Conservation (phyloP, 2,113 vertebrate species). For the Zapornia atra region DNA sequence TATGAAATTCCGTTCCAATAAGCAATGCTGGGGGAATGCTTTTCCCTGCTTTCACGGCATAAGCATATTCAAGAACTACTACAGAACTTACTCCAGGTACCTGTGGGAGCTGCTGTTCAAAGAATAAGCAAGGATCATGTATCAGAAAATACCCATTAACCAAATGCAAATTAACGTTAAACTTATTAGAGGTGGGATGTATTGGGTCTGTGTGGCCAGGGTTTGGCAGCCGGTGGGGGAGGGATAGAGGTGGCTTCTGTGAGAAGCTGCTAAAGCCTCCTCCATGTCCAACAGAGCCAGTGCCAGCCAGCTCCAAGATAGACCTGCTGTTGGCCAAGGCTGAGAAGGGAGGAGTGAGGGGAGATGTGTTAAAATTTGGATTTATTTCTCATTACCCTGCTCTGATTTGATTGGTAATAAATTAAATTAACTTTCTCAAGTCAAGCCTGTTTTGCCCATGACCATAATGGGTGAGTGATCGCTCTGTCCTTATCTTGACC, state of each 20-base stretch:
- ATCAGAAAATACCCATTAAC: not conserved
- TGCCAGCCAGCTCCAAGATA: not conserved
- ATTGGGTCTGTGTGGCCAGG: not conserved
- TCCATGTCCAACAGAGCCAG: not conserved
- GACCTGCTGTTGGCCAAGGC: not conserved
- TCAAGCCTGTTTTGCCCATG: no score
- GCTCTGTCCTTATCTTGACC: not conserved
- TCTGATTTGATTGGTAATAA: no score
- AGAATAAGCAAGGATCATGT: not conserved
- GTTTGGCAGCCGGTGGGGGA: not conserved
- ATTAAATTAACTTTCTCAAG: no score
- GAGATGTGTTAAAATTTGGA: no score
- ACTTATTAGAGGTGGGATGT: not conserved
- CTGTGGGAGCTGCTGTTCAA: not conserved
- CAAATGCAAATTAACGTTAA: not conserved
- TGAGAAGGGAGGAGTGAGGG: not conserved
- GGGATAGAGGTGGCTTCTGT: not conserved
- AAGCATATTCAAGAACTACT: not conserved
- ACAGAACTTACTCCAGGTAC: not conserved
- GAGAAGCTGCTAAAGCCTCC: not conserved
- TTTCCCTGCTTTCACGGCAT: not conserved
- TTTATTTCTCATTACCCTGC: no score
- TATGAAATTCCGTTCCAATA: no score
- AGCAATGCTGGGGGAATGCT: not conserved
- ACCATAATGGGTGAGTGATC: no score